A percentile compares a stretch with the other conserved stretches of the same genome.
These are phyloP conservation scores for Chymomyza amoena DNA, from an alignment of 2,888 invertebrate species.

Conservation along the genomic window DNA sequence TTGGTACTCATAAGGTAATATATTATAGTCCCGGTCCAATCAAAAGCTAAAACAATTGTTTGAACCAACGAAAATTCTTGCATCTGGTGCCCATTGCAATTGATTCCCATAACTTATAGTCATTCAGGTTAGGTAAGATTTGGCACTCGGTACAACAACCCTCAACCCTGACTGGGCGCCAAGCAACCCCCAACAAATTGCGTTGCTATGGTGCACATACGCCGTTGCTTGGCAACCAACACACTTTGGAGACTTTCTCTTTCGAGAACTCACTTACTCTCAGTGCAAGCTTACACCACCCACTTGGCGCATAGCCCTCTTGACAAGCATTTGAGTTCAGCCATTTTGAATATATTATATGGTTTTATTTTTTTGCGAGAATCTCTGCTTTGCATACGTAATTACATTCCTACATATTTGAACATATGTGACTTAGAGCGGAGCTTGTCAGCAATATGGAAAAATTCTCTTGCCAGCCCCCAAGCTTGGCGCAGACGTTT, in stretches of 20 bases:
- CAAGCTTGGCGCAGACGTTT: slow-evolving; percentile 52
- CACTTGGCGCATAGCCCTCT: slow-evolving; percentile 17
- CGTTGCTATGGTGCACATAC: background rate
- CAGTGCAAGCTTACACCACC: slow-evolving; percentile 39
- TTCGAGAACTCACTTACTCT: slow-evolving; percentile 13
- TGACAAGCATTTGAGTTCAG: slow-evolving; percentile 39
- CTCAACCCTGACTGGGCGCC: slow-evolving; percentile 22
- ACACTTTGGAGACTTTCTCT: slow-evolving; percentile 48
- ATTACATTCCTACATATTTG: slow-evolving; percentile 1
- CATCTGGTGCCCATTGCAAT: slow-evolving; percentile 71
- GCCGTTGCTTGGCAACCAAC: slow-evolving; percentile 46
- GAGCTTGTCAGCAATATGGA: slow-evolving; percentile 31
- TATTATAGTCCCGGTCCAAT: slow-evolving; percentile 44
- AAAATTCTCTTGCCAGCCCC: slow-evolving; percentile 28
- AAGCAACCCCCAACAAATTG: slow-evolving; percentile 40
- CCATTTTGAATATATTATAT: slow-evolving; percentile 67
- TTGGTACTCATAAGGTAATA: background rate
- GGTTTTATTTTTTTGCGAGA: background rate
- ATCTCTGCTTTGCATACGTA: slow-evolving; percentile 26
- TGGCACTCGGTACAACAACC: slow-evolving; percentile 33
- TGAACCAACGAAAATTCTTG: slow-evolving; percentile 67
- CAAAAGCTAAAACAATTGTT: slow-evolving; percentile 33
- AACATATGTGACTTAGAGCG: background rate
- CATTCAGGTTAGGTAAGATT: slow-evolving; percentile 6
- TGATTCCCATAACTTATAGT: slow-evolving; percentile 54